A percentile compares a stretch with the other conserved stretches of the same genome.
Evolutionary conservation across 2,888 invertebrate species (phyloP).

Genomic region (Dryadula phaetusa): DNA sequence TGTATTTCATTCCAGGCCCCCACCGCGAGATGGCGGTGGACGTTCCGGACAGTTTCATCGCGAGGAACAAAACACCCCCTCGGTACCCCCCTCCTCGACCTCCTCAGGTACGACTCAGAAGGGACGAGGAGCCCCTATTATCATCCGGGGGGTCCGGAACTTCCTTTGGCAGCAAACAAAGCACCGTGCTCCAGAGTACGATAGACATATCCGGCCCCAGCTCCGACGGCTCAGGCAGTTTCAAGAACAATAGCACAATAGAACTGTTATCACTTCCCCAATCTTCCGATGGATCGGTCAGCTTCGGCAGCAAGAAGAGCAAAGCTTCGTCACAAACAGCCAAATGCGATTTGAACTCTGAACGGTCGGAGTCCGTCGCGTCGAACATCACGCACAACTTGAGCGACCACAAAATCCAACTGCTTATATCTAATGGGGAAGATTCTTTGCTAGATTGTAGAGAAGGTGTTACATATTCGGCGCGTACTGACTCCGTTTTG

Average conservation of each 20-base stretch:
- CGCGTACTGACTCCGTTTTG: conserved; percentile 79
- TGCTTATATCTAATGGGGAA: conserved; percentile 76
- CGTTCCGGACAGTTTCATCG: conserved; percentile 97
- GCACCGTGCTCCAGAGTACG: conserved; percentile 69
- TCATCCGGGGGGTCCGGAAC: conserved; percentile 76
- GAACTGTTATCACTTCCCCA: conserved; percentile 75
- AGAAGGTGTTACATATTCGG: conserved; percentile 76
- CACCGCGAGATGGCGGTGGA: conserved; percentile 99
- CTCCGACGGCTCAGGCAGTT: conserved; percentile 73
- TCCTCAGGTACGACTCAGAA: conserved; percentile 85
- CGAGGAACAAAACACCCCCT: conserved; percentile 95
- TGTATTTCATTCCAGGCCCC: conserved; percentile 85
- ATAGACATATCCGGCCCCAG: conserved; percentile 69
- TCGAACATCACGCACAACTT: conserved; percentile 65
- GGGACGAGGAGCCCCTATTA: conserved; percentile 80
- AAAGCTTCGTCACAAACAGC: conserved; percentile 75
- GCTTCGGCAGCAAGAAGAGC: conserved; percentile 76
- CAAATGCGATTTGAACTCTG: conserved; percentile 71
- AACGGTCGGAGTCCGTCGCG: conserved; percentile 69
- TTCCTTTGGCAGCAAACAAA: conserved; percentile 77
- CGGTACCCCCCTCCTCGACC: conserved; percentile 93
- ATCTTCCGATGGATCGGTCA: conserved; percentile 71
- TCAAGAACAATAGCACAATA: conserved; percentile 73
- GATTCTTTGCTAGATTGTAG: conserved; percentile 77
- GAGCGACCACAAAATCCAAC: conserved; percentile 77